A percentile compares a stretch with the other conserved stretches of the same genome.
Evolutionary conservation across 2,113 vertebrate species (phyloP).

Genomic region (Columba janthina): DNA sequence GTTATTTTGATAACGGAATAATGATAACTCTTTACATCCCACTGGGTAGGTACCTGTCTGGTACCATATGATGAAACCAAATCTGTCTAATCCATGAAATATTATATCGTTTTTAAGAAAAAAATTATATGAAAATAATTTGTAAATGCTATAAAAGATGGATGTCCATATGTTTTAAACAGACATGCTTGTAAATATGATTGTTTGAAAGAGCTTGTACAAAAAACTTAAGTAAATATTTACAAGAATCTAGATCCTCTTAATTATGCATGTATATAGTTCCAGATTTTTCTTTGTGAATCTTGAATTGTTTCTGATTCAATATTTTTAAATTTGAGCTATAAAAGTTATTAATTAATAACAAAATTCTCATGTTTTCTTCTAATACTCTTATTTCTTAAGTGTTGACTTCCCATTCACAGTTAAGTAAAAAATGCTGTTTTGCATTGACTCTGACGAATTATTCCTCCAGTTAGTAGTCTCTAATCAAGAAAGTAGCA

Average conservation of each 20-base stretch:
- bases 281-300: conserved; percentile 23
- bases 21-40: neutral
- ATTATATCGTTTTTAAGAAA: neutral
- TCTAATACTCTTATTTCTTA: neutral
- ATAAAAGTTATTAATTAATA: conserved; percentile 46
- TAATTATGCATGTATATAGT: conserved; percentile 55
- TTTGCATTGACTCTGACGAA: neutral
- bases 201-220: conserved; percentile 31
- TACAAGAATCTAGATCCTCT: conserved; percentile 7
- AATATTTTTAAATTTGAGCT: conserved; percentile 58
- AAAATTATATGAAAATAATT: neutral
- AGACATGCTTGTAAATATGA: conserved; percentile 27
- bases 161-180: conserved; percentile 50
- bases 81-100: neutral
- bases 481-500: neutral
- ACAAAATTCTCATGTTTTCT: neutral
- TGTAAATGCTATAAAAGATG: conserved; percentile 38
- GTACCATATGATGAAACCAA: neutral
- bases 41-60: neutral
- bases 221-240: conserved; percentile 34
- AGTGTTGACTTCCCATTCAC: neutral
- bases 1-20: neutral
- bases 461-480: neutral
- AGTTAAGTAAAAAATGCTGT: neutral
- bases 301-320: conserved; percentile 14